phyloP scores from a whole-genome alignment of 1,140 invertebrate species.

The Nebria ingens region DNA sequence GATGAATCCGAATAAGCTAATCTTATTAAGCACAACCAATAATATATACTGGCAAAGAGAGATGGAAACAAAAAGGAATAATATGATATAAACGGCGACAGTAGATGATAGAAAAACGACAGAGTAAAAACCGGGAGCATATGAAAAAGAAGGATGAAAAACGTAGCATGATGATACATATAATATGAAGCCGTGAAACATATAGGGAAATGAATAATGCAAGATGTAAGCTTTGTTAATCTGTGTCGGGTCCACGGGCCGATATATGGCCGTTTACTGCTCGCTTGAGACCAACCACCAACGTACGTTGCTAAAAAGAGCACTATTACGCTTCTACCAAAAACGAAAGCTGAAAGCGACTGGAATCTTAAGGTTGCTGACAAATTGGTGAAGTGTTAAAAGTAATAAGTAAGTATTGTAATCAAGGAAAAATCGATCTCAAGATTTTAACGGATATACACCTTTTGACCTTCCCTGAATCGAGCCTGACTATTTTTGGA shows the following conservation, averaged over 20 bases:
- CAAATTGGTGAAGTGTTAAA: no score
- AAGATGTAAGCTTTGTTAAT: slow-evolving; percentile 9
- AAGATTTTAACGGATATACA: no score
- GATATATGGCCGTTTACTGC: not conserved
- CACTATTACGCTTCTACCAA: no score
- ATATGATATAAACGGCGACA: slow-evolving; percentile 1
- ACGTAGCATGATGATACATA: not conserved
- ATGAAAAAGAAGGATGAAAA: not conserved
- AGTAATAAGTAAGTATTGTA: no score
- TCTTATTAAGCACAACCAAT: not conserved
- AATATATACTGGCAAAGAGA: not conserved
- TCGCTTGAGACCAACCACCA: not conserved
- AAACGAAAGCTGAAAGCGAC: no score
- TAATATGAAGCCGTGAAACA: not conserved
- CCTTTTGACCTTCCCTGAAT: no score
- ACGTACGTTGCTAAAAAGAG: no score
- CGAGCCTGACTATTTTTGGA: no score
- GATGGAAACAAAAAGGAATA: not conserved
- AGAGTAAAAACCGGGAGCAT: not conserved
- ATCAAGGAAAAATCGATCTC: no score
- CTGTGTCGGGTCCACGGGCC: not conserved
- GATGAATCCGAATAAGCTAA: not conserved
- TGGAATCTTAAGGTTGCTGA: no score
- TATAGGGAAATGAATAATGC: slow-evolving; percentile 4
- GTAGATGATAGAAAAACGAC: not conserved